Evolutionary conservation across 1,140 invertebrate genomes (phyloP), one percentile per base, ranked within the genome.

Genomic region (Tribolium castaneum): DNA sequence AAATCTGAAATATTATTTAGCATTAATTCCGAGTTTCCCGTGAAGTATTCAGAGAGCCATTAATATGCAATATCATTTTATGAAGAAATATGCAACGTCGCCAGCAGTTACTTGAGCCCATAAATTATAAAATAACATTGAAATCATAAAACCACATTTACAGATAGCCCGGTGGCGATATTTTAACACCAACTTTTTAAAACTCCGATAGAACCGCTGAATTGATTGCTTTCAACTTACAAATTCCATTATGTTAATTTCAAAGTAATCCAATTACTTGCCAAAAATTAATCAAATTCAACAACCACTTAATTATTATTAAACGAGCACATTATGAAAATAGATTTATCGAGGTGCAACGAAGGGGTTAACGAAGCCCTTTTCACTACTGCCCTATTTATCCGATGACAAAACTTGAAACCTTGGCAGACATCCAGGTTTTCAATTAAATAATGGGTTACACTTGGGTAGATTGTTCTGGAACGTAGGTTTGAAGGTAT

Each of bases 361-460:
- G 19, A 74, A 78, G 19, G 45, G 39, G 73, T 76, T 79, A 73
- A 74, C 49, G 56, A 30, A 73, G 39, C 39, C 51, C 39, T 80
- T 76, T 45, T 70, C 19, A 30, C 70, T 22, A 73, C 76, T 70
- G 45, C 75, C 75, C 66, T 71, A 73, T 79, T 49, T 66, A 66
- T 52, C 10, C 34, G 56, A 72, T 73, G 76, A 71, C 22, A 75
- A 39, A 80, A 80, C 75, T 75, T 72, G 39, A 76, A 62, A 19
- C 49, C 45, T 75, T 81, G 80, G 78, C 80, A 74, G 45, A 71
- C 14, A 62, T 80, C 80, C 80, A 81, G 75, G 50, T 74, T 70
- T 80, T 81, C 80, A 81, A 81, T 81, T 81, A 81, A 81, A 80
- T 81, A 80, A 81, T 81, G 78, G 80, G 76, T 81, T 80, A 80